Percentiles rank a stretch among this genome's conserved stretches.
phyloP scores from a whole-genome alignment of 2,888 invertebrate species.

The Loripinus fragilis region DNA sequence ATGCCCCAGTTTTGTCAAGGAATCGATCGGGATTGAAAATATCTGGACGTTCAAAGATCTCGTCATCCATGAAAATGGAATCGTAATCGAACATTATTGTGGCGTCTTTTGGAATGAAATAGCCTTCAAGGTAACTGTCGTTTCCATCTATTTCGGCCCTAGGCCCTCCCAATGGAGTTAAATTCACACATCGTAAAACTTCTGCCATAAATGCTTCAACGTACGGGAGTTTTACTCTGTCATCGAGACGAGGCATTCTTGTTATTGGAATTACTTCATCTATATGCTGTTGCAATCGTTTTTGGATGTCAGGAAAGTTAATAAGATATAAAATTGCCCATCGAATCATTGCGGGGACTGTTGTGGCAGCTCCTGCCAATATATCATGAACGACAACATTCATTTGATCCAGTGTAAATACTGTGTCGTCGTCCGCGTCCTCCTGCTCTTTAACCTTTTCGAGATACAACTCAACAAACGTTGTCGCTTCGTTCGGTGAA shows the following conservation, averaged over 20 bases:
- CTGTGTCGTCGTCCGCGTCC: background rate
- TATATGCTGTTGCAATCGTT: conserved; percentile 26
- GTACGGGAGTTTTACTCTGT: conserved; percentile 36
- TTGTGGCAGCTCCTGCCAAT: background rate
- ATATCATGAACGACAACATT: background rate
- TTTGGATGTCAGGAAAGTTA: background rate
- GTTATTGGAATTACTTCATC: conserved; percentile 40
- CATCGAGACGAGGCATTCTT: conserved; percentile 26
- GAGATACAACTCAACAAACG: background rate
- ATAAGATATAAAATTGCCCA: background rate
- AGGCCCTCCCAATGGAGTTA: conserved; percentile 48
- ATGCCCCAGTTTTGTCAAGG: conserved; percentile 16
- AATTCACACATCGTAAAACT: conserved; percentile 41
- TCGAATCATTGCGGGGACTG: background rate
- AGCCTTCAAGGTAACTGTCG: conserved; percentile 39
- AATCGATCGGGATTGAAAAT: conserved; percentile 50
- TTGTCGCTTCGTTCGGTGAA: background rate
- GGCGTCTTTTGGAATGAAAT: conserved; percentile 47
- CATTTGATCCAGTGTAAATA: background rate
- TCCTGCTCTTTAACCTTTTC: background rate
- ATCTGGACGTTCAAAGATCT: conserved; percentile 41
- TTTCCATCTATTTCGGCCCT: conserved; percentile 36
- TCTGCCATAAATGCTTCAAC: conserved; percentile 53
- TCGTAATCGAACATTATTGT: conserved; percentile 48
- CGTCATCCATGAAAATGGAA: conserved; percentile 48